Evolutionary conservation across 2,797 vertebrate species (phyloP).

Genomic region (Cryptoprocta ferox): DNA sequence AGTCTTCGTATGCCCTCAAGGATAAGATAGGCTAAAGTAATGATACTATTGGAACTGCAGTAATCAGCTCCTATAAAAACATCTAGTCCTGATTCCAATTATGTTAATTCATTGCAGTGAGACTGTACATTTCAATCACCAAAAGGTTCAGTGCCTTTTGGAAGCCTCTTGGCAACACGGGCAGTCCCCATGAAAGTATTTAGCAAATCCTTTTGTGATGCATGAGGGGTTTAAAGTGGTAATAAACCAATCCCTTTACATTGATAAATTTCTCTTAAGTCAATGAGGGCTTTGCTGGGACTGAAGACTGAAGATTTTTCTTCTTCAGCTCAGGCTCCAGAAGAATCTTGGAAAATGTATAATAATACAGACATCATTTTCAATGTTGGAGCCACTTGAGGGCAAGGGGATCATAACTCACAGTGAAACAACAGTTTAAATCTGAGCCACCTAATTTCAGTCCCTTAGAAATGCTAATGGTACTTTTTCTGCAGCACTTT

Average conservation of each 20-base stretch:
- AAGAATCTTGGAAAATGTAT: constrained; percentile 53
- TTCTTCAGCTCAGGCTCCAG: constrained; percentile 40
- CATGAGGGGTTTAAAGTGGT: constrained; percentile 38
- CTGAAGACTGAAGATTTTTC: constrained; percentile 58
- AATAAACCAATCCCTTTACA: constrained; percentile 76
- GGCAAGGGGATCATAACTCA: constrained; percentile 40
- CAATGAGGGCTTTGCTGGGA: constrained; percentile 65
- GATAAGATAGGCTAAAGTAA: constrained; percentile 67
- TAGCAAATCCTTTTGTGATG: constrained; percentile 72
- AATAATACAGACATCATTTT: constrained; percentile 54
- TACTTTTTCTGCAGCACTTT: not conserved
- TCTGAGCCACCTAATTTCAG: not conserved
- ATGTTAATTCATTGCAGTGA: constrained; percentile 69
- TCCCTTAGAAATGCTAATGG: not conserved
- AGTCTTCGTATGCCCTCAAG: constrained; percentile 51
- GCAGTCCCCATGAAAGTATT: constrained; percentile 74
- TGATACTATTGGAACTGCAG: constrained; percentile 61
- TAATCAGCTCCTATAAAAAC: constrained; percentile 75
- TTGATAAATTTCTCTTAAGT: constrained; percentile 71
- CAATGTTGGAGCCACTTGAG: constrained; percentile 4
- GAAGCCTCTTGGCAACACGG: constrained; percentile 57
- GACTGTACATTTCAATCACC: constrained; percentile 57
- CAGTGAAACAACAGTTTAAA: constrained; percentile 53
- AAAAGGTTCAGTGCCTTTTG: constrained; percentile 51
- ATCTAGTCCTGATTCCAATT: constrained; percentile 60